Evolutionary conservation across 2,797 vertebrate genomes (phyloP).

Genomic region (Phataginus tetradactyla): DNA sequence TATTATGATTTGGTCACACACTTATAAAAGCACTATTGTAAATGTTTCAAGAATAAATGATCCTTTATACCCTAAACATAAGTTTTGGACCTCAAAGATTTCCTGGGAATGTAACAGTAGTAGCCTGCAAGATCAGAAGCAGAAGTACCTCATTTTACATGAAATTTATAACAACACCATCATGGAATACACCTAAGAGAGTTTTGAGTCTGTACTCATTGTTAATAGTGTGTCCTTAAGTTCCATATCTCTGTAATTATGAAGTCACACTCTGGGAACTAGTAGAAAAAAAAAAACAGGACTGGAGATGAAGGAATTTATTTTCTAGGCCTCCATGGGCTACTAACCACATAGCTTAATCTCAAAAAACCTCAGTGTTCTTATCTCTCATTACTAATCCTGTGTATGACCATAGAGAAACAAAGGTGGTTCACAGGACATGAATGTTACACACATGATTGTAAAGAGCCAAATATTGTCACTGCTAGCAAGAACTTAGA

Average conservation of each 20-base stretch:
- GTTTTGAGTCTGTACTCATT: background rate
- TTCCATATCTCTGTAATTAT: background rate
- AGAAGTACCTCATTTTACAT: background rate
- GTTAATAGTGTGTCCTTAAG: background rate
- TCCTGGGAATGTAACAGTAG: constrained; percentile 25
- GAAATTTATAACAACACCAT: background rate
- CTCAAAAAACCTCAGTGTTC: background rate
- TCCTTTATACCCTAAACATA: constrained; percentile 55
- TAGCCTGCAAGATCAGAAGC: background rate
- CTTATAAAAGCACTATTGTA: constrained; percentile 65
- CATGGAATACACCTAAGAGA: background rate
- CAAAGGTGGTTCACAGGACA: background rate
- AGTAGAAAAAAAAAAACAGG: background rate
- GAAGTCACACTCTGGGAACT: background rate
- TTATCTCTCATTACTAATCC: background rate
- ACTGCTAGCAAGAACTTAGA: background rate
- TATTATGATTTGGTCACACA: constrained; percentile 61
- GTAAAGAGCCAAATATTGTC: background rate
- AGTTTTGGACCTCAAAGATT: constrained; percentile 44
- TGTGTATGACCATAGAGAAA: background rate
- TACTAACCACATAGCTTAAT: background rate
- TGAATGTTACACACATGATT: background rate
- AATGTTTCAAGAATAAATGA: constrained; percentile 66
- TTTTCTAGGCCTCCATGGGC: background rate
- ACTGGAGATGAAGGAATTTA: background rate